Base-by-base conservation (phyloP, 2,888 invertebrate species). In the Sthenelais limicola region DNA sequence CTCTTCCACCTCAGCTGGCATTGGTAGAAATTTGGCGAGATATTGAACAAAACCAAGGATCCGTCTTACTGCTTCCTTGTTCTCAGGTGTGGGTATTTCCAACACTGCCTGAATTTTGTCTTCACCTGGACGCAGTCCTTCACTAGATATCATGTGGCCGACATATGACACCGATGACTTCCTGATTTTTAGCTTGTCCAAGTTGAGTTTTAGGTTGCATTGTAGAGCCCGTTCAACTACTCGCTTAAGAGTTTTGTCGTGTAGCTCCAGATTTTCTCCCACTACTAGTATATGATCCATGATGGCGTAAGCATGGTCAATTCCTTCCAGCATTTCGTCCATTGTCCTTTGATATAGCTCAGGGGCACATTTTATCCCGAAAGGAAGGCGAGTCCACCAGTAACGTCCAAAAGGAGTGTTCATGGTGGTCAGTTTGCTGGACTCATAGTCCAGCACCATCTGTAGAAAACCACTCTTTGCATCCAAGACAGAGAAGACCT, bases 1-100 rank as follows among this genome's bases (percentile, higher is more conserved):
- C 7, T 73, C 33, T 3, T 56, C 26, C 0, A 74, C 49, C 1
- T 72, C 68, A 9, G 75, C 56, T 0, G 78, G 68, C 21, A 73
- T 73, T 5, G 76, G 76, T 1, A 77, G 26, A 56, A 73, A 74
- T 43, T 70, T 72, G 3, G 72, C 32, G 0, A 76, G 47, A 28
- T 73, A 76, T 26, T 71, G 72, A 5, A 76, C 52, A 32, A 78
- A 69, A n/a, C 80, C 78, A 5, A 78, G 72, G 33, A 77, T 76
- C 15, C 79, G 21, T 12, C 72, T 32, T 3, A 80, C 49, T 21
- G 73, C 74, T 30, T 75, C 70, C 18, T 69, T 12, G 47, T 56
- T 72, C 32, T 30, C 33, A 15, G 77, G 78, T 5, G 49, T 28
- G n/a, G 62, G 67, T 58, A 79, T 73, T 0, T 79, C 72, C 24